Conservation (phyloP, 2,797 vertebrate species). For the Sebastiscus tertius region DNA sequence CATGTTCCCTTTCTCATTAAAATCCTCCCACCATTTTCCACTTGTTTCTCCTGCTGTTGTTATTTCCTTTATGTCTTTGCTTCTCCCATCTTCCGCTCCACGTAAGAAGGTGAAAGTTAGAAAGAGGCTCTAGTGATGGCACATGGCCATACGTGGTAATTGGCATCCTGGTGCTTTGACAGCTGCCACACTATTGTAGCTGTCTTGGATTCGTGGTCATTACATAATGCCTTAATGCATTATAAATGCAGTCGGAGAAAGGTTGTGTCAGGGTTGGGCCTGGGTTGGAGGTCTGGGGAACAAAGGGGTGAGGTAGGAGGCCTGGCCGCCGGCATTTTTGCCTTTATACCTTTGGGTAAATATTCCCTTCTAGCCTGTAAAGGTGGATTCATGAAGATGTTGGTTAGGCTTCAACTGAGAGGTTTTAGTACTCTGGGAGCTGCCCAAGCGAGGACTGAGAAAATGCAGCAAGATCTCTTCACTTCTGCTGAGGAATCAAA, state of each 20-base stretch:
- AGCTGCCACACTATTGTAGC: conserved; percentile 69
- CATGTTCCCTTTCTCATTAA: conserved; percentile 43
- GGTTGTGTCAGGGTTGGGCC: conserved; percentile 33
- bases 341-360: conserved; percentile 2
- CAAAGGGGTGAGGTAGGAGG: conserved; percentile 9
- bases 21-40: conserved; percentile 36
- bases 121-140: conserved; percentile 43
- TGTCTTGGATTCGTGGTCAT: conserved; percentile 66
- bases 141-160: conserved; percentile 67
- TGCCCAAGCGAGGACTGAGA: neutral
- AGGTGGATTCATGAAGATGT: conserved; percentile 14
- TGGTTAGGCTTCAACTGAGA: neutral
- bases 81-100: conserved; percentile 8
- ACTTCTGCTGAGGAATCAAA: conserved; percentile 28
- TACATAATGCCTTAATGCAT: conserved; percentile 69
- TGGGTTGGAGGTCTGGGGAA: conserved; percentile 28
- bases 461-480: conserved; percentile 20
- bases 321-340: neutral
- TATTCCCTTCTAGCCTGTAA: neutral
- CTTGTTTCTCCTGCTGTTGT: conserved; percentile 28
- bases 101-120: conserved; percentile 59
- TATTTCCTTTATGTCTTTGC: conserved; percentile 40
- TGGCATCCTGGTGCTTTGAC: conserved; percentile 72
- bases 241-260: conserved; percentile 59
- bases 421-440: conserved; percentile 5